Conservation (phyloP, 2,797 vertebrate genomes). For the Dipus sagitta region DNA sequence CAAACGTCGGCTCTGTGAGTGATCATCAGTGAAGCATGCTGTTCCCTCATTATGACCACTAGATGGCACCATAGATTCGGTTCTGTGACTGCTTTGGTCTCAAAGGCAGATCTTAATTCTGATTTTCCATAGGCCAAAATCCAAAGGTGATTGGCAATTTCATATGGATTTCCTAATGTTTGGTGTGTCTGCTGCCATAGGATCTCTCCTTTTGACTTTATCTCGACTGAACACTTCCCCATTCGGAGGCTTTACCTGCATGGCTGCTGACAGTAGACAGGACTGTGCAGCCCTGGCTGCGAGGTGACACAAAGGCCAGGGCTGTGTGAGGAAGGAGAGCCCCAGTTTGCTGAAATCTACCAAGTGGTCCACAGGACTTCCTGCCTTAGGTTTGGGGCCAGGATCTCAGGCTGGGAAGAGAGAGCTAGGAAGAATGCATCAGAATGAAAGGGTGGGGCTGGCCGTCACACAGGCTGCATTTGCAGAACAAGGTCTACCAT, state of each 20-base stretch:
- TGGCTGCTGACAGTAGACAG: background rate
- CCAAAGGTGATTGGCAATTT: background rate
- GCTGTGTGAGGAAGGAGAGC: background rate
- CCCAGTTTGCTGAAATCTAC: background rate
- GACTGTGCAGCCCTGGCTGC: background rate
- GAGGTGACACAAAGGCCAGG: background rate
- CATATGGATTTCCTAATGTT: background rate
- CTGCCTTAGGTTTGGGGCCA: background rate
- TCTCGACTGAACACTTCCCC: background rate
- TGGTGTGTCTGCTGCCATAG: background rate
- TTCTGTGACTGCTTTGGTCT: background rate
- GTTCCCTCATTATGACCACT: constrained; percentile 42
- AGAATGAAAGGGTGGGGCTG: background rate
- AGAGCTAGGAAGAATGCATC: background rate
- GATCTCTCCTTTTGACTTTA: background rate
- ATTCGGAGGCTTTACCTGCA: too few species aligned
- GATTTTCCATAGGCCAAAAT: background rate
- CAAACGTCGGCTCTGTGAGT: too few species aligned
- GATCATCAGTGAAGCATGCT: background rate
- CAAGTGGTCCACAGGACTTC: background rate
- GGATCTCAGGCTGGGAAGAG: background rate
- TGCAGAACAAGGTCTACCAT: background rate
- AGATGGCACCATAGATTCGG: constrained; percentile 68
- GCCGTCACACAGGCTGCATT: background rate
- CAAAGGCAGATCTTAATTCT: background rate